Evolutionary conservation across 2,113 vertebrate genomes (phyloP).

Genomic region (Heterochromis multidens): DNA sequence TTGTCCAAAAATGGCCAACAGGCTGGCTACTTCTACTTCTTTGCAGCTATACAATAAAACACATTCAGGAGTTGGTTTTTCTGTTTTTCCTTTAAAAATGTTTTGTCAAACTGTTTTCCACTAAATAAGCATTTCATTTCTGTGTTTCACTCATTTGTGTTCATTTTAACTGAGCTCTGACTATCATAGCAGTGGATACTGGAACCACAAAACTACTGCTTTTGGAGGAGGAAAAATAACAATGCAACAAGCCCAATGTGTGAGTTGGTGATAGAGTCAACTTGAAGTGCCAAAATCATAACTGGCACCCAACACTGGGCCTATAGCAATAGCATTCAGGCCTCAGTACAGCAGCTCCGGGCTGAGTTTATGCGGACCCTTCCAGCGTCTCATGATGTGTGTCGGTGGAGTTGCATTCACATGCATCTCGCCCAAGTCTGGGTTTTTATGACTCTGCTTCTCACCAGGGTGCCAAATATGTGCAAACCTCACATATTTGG

Average conservation of each 20-base stretch:
- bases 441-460: not conserved
- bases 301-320: not conserved
- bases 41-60: not conserved
- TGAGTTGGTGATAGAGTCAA: not conserved
- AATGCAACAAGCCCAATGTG: not conserved
- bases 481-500: not conserved
- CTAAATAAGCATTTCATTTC: not conserved
- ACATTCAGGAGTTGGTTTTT: not conserved
- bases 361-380: conserved; percentile 14
- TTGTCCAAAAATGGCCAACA: not conserved
- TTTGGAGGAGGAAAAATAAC: not conserved
- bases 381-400: not conserved
- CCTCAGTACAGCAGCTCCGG: conserved; percentile 7
- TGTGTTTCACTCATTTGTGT: not conserved
- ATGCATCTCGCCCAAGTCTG: not conserved
- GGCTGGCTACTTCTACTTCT: not conserved
- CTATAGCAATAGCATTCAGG: not conserved
- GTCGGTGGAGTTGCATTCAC: not conserved
- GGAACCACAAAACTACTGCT: not conserved
- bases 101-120: not conserved
- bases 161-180: not conserved
- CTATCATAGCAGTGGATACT: not conserved
- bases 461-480: not conserved
- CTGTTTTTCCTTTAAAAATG: not conserved
- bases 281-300: not conserved